Conservation (phyloP, 2,888 invertebrate species). For the Sialis fuliginosa region DNA sequence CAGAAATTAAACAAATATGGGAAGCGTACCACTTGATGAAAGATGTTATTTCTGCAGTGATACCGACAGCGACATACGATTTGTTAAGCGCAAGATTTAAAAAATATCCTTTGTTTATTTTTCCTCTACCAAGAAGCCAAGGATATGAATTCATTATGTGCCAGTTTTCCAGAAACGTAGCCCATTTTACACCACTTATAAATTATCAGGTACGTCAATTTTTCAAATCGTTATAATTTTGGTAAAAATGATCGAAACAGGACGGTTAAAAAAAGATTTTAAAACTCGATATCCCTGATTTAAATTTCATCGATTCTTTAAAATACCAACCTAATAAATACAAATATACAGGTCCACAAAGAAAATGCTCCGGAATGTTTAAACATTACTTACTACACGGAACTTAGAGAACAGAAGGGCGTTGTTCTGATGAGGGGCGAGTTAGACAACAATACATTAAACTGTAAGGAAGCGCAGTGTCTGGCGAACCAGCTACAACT, state of each 20-base stretch:
- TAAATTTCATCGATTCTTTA: no score
- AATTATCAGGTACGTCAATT: slow-evolving; percentile 59
- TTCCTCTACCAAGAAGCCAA: slow-evolving; percentile 62
- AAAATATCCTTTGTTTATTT: slow-evolving; percentile 50
- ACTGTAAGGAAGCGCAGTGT: slow-evolving; percentile 65
- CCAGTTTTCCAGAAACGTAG: slow-evolving; percentile 51
- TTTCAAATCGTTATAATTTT: no score
- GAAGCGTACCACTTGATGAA: slow-evolving; percentile 60
- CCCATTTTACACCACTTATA: slow-evolving; percentile 70
- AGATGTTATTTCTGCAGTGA: slow-evolving; percentile 55
- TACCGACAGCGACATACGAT: slow-evolving; percentile 41
- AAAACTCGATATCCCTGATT: no score
- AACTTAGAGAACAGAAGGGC: slow-evolving; percentile 48
- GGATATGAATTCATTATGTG: slow-evolving; percentile 76
- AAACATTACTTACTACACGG: slow-evolving; percentile 61
- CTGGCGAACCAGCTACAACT: slow-evolving; percentile 71
- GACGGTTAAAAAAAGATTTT: no score
- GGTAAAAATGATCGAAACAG: no score
- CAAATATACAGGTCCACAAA: slow-evolving; percentile 59
- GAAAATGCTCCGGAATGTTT: slow-evolving; percentile 82
- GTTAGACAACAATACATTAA: slow-evolving; percentile 61
- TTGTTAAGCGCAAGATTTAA: slow-evolving; percentile 37
- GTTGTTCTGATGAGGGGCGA: slow-evolving; percentile 74
- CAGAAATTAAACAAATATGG: slow-evolving; percentile 65
- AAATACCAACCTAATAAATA: no score